Percentiles rank a stretch among this genome's conserved stretches.
Evolutionary conservation across 2,888 invertebrate species (phyloP).

Genomic region (Ethmia dodecea): DNA sequence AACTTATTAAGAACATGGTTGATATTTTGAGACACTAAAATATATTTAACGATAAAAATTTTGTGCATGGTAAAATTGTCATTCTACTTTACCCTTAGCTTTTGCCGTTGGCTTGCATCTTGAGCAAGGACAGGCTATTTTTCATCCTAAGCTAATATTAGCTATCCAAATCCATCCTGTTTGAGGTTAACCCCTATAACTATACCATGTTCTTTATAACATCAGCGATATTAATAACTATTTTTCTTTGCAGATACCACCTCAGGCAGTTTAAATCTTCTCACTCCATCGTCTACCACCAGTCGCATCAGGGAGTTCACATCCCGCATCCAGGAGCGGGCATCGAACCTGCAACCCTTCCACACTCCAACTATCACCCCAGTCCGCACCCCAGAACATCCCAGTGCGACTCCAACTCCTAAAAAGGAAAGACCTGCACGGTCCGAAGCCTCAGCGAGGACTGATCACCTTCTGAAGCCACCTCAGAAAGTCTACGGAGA

Average conservation of each 20-base stretch:
- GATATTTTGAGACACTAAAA: no score
- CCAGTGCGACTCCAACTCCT: slow-evolving; percentile 43
- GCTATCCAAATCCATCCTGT: no score
- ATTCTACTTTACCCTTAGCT: no score
- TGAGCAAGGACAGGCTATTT: no score
- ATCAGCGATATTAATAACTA: no score
- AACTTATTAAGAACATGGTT: no score
- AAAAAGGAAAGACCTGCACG: slow-evolving; percentile 26
- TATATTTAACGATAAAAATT: no score
- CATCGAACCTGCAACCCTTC: slow-evolving; percentile 42
- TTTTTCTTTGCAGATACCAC: slow-evolving; percentile 73
- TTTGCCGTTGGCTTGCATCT: no score
- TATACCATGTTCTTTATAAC: no score
- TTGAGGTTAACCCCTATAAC: no score
- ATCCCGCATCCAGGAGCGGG: slow-evolving; percentile 77
- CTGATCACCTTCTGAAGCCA: slow-evolving; percentile 40
- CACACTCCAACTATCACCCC: slow-evolving; percentile 49
- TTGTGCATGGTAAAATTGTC: no score
- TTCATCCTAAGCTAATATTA: no score
- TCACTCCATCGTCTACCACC: slow-evolving; percentile 79
- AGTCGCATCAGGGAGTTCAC: slow-evolving; percentile 77
- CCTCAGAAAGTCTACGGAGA: slow-evolving; percentile 61
- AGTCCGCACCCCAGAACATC: slow-evolving; percentile 39
- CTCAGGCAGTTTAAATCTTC: slow-evolving; percentile 79
- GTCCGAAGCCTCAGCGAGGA: slow-evolving; percentile 14